Percentiles rank a stretch among this genome's conserved stretches.
Conservation (phyloP, 2,797 vertebrate species). For the Esox masquinongy region DNA sequence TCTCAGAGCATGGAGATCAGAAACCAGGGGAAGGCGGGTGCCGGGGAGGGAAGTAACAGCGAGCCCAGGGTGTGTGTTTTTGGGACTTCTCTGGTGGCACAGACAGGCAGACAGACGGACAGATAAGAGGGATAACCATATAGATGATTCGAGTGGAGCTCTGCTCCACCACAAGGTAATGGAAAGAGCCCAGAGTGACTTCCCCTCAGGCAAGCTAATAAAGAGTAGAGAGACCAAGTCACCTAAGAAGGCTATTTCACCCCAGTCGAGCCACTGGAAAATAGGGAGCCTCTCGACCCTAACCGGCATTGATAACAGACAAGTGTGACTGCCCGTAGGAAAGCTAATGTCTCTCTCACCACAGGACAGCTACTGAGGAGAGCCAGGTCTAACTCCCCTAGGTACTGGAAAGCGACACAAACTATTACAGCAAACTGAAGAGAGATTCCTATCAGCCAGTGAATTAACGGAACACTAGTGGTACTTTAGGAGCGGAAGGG, state of each 20-base stretch:
- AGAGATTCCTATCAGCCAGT: not conserved
- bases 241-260: slow-evolving; percentile 8
- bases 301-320: not conserved
- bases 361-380: not conserved
- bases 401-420: not conserved
- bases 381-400: too few relatives aligned
- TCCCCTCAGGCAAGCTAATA: not conserved
- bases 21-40: not conserved
- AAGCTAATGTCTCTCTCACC: not conserved
- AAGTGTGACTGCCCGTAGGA: not conserved
- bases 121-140: not conserved
- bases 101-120: not conserved
- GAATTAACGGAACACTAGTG: not conserved
- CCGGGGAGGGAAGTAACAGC: not conserved
- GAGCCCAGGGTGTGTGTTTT: not conserved
- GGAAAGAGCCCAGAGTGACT: not conserved
- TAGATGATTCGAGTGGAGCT: not conserved
- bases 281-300: not conserved
- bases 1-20: not conserved
- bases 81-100: not conserved
- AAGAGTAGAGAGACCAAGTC: not conserved
- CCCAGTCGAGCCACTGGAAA: not conserved
- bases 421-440: not conserved
- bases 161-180: not conserved
- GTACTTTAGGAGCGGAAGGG: not conserved